Conservation (phyloP, 2,797 vertebrate genomes). For the Bufotes viridis region DNA sequence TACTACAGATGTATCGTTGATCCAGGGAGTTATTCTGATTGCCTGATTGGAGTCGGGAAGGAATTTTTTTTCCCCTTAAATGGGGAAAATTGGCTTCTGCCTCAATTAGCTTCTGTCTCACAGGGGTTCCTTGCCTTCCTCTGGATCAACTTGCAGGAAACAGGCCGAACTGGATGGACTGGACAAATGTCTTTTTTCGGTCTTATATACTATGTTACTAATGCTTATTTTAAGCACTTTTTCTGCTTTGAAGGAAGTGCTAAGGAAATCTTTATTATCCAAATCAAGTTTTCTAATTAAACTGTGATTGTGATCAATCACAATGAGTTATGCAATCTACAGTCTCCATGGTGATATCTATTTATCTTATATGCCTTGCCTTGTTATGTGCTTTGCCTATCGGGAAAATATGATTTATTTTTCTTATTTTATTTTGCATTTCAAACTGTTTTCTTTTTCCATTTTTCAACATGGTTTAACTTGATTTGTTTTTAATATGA, state of each 20-base stretch:
- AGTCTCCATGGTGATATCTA: slow-evolving; percentile 32
- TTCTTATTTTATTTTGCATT: neutral
- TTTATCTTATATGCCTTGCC: neutral
- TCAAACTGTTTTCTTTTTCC: neutral
- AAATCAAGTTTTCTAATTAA: slow-evolving; percentile 28
- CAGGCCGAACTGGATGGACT: too few relatives aligned
- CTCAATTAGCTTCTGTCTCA: too few relatives aligned
- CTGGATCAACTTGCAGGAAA: too few relatives aligned
- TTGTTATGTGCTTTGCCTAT: neutral
- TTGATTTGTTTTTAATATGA: neutral
- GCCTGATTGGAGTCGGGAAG: too few relatives aligned
- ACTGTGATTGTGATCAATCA: slow-evolving; percentile 21
- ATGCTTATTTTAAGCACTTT: slow-evolving; percentile 30
- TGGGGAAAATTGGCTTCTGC: too few relatives aligned
- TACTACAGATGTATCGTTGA: too few relatives aligned
- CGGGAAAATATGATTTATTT: neutral
- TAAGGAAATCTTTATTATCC: slow-evolving; percentile 19
- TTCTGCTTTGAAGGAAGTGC: slow-evolving; percentile 6
- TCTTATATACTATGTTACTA: too few relatives aligned
- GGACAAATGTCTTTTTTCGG: too few relatives aligned
- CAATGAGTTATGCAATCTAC: slow-evolving; percentile 11
- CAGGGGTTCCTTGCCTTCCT: too few relatives aligned
- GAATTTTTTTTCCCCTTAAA: too few relatives aligned
- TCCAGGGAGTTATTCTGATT: too few relatives aligned
- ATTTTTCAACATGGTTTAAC: neutral